Base-by-base conservation (phyloP, 2,797 vertebrate species). In the Aulostomus chinensis region DNA sequence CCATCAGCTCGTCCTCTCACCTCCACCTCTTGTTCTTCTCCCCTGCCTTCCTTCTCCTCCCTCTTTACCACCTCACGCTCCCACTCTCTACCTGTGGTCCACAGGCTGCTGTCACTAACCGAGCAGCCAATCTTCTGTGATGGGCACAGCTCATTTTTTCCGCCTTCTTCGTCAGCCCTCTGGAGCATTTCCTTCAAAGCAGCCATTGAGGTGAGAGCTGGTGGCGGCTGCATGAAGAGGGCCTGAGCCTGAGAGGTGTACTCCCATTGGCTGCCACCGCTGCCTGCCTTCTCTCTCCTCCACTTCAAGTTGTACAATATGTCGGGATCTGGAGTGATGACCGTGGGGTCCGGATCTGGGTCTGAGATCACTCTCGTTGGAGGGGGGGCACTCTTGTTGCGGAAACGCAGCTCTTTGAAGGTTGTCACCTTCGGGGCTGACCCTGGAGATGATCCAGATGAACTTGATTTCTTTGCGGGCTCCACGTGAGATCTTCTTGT, bases 391-490 rank as follows among this genome's bases (percentile, higher is more conserved):
- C 82, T 90, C 75, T 93, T 94, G 78, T 68, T 93, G 64, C 93
- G 91, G 79, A 89, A 87, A 14, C 94, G 92, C 61, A 96, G 68
- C 80, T 96, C 94, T 81, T 93, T 94, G 73, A 96, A 96, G 0
- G 94, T 96, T 1, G 93, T 94, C 57, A 93, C 84, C 54, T 91
- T 92, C 41, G 88, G 85, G 16, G 76, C 91, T 4, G 61, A 81
- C 14, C 50, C 61, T 9, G 60, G n/a, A 30, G 78, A 55, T 4
- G 75, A 62, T n/a, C 61, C 63, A 4, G 70, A 68, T 0, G 66
- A 65, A 9, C 22, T 43, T 28, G 49, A 72, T 63, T 80, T 90
- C 58, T 82, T 87, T 8, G 70, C 62, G 15, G 55, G 65, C 42
- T 76, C 83, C n/a, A 38, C 14, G 0, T 37, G 54, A 8, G 64